Evolutionary conservation across 1,140 invertebrate genomes (phyloP).

Genomic region (Drosophila setifemur): DNA sequence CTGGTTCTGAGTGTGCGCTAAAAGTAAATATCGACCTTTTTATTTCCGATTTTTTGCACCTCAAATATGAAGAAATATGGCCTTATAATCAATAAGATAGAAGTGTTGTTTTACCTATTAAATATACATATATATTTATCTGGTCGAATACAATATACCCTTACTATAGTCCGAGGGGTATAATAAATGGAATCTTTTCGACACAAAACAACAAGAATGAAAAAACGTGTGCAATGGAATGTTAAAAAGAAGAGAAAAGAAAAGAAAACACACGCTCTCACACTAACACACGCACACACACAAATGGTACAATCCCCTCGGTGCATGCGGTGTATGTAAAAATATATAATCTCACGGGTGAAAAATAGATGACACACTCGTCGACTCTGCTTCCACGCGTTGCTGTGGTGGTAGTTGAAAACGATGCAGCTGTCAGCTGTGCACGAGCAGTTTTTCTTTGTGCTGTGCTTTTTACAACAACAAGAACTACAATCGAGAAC

Average conservation of each 20-base stretch:
- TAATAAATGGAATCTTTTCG: constrained; percentile 35
- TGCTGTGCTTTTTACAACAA: constrained; percentile 46
- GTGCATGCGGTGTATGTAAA: constrained; percentile 10
- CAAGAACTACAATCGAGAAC: constrained; percentile 5
- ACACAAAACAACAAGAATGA: constrained; percentile 30
- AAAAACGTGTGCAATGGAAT: constrained; percentile 67
- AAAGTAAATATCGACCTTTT: too few species aligned
- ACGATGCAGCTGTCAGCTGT: constrained; percentile 69
- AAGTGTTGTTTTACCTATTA: too few species aligned
- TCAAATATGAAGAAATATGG: too few species aligned
- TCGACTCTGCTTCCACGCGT: background rate
- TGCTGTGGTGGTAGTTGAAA: constrained; percentile 6
- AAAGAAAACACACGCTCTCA: constrained; percentile 47
- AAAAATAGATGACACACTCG: constrained; percentile 51
- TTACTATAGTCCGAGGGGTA: background rate
- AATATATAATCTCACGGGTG: constrained; percentile 47
- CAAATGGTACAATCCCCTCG: constrained; percentile 7
- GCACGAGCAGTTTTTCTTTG: constrained; percentile 66
- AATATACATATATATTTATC: too few species aligned
- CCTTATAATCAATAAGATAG: too few species aligned
- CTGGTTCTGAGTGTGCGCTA: too few species aligned
- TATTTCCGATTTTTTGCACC: too few species aligned
- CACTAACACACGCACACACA: background rate
- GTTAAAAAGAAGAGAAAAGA: constrained; percentile 52
- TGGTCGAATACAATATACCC: constrained; percentile 10